phyloP scores from a whole-genome alignment of 2,888 invertebrate genomes.

The Drosophila algonquin region DNA sequence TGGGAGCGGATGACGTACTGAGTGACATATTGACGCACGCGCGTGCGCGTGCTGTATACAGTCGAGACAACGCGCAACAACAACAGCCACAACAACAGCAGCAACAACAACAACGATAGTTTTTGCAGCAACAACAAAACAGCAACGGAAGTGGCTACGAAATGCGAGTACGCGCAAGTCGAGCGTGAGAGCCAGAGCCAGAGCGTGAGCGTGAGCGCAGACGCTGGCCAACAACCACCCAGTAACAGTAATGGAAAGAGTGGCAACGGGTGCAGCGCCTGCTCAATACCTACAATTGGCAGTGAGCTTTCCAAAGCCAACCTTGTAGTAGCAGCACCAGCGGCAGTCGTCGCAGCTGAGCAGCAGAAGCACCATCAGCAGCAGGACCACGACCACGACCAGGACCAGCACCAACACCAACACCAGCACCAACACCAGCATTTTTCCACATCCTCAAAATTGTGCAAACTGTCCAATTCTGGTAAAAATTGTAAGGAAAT shows the following conservation, averaged over 20 bases:
- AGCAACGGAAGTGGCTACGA: conserved; percentile 74
- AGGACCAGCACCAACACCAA: no score
- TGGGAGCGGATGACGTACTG: conserved; percentile 37
- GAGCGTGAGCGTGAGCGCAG: conserved; percentile 58
- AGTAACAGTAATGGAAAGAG: conserved; percentile 31
- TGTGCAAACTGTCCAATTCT: conserved; percentile 33
- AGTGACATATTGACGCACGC: conserved; percentile 58
- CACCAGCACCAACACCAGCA: conserved; percentile 6
- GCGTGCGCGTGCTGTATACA: conserved; percentile 77
- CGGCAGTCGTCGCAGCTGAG: conserved; percentile 75
- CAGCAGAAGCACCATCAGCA: conserved; percentile 69
- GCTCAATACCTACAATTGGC: conserved; percentile 70
- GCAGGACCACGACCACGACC: conserved; percentile 6
- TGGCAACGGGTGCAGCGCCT: conserved; percentile 53
- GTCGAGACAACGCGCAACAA: conserved; percentile 32
- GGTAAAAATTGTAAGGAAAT: conserved; percentile 39
- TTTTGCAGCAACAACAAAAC: conserved; percentile 7
- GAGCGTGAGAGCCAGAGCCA: conserved; percentile 65
- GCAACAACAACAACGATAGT: neutral
- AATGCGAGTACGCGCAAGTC: conserved; percentile 71
- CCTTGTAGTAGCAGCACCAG: conserved; percentile 54
- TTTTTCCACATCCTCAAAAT: conserved; percentile 31
- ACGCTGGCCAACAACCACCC: conserved; percentile 69
- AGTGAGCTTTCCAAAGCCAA: conserved; percentile 76
- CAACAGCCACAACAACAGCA: no score